Evolutionary conservation across 1,140 invertebrate species (phyloP).

Genomic region (Bradysia coprophila): DNA sequence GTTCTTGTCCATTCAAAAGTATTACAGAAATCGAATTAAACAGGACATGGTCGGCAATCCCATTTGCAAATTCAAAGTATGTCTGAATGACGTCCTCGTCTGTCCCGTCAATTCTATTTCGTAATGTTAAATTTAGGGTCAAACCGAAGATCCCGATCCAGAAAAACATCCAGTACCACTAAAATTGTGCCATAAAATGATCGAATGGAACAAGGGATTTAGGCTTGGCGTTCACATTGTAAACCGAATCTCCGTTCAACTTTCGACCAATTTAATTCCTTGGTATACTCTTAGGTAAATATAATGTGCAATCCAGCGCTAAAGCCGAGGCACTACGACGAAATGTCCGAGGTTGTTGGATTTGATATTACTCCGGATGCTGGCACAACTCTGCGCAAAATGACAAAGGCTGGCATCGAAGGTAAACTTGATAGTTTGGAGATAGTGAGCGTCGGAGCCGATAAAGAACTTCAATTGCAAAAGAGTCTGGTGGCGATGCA

Average conservation of each 20-base stretch:
- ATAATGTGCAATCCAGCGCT: constrained; percentile 79
- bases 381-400: constrained; percentile 64
- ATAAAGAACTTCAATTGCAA: constrained; percentile 68
- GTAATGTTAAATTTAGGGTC: constrained; percentile 23
- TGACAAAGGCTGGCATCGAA: constrained; percentile 57
- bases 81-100: background rate
- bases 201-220: constrained; percentile 62
- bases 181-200: constrained; percentile 47
- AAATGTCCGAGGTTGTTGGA: constrained; percentile 68
- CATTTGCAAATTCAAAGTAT: constrained; percentile 35
- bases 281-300: too few species aligned
- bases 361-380: constrained; percentile 73
- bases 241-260: too few species aligned
- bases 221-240: constrained; percentile 61
- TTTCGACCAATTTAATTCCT: too few species aligned
- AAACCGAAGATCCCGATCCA: constrained; percentile 57
- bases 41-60: constrained; percentile 47
- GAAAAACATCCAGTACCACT: constrained; percentile 58
- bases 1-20: constrained; percentile 59
- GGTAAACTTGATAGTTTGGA: constrained; percentile 61
- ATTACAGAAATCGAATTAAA: constrained; percentile 60
- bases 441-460: constrained; percentile 73
- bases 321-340: constrained; percentile 75
- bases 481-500: constrained; percentile 67
- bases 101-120: background rate